Evolutionary conservation across 2,113 vertebrate species (phyloP), one percentile per base, ranked within the genome.

Genomic region (human): DNA sequence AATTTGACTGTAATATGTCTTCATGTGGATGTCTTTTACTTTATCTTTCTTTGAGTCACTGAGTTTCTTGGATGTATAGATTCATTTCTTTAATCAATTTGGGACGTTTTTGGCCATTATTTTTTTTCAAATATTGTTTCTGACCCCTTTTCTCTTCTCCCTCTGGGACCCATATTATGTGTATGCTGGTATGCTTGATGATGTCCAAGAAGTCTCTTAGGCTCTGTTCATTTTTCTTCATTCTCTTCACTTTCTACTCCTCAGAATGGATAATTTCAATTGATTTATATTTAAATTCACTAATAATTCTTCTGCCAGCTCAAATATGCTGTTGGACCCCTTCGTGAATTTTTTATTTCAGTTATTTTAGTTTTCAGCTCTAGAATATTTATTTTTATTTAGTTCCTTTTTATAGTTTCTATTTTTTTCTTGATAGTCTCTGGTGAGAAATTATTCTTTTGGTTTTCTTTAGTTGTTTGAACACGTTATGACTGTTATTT

Each of bases 341-440:
- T 81, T 23, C 68, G 50, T 79, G 38, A 88, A 59, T 79, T 88
- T 70, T 93, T 57, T 40, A 35, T 73, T 72, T 27, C 43, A 73
- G 2, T 40, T 83, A 14, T n/a, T 92, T 25, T 38, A 50, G 40
- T 89, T 48, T 73, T 89, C 80, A 89, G 25, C n/a, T 40, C 27
- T 5, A 61, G 17, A 92, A 73, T 82, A 72, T 45, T 32, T n/a
- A 61, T 73, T 94, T 82, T 2, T 73, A 3, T 59, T 94, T 88
- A 87, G 4, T 78, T 78, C 22, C 48, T 87, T 68, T 93, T 93
- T 59, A 45, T 70, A 87, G n/a, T 87, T 86, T 70, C n/a, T 93
- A 10, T 84, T 17, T 68, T 48, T 79, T 85, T 93, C 43, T 57
- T 79, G 73, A 87, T 68, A 55, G 48, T 68, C 48, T 87, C 18